Evolutionary conservation across 2,797 vertebrate species (phyloP).

Genomic region (Chloroceryle amazona): DNA sequence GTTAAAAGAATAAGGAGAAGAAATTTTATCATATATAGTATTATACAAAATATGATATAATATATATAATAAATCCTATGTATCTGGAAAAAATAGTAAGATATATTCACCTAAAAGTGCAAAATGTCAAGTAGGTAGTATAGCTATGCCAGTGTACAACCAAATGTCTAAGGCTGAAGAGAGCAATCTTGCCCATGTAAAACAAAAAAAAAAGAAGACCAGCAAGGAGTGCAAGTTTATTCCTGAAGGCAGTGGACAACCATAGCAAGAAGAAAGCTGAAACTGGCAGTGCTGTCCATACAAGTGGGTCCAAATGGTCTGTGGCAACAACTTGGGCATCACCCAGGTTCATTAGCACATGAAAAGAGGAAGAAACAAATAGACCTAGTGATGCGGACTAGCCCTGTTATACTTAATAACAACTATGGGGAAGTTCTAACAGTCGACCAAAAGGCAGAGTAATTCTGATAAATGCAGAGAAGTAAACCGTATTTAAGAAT

Average conservation of each 20-base stretch:
- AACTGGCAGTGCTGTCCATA: neutral
- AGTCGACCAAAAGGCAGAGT: neutral
- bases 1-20: neutral
- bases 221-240: neutral
- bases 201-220: neutral
- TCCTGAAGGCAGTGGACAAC: neutral
- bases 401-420: neutral
- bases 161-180: neutral
- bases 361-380: neutral
- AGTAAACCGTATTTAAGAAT: neutral
- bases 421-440: neutral
- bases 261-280: neutral
- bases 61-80: neutral
- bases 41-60: neutral
- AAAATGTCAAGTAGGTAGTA: neutral
- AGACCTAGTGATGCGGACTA: neutral
- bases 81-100: neutral
- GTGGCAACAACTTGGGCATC: accelerated
- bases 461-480: neutral
- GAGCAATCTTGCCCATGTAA: neutral
- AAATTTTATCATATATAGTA: neutral
- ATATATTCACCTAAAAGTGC: neutral
- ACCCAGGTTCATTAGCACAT: neutral
- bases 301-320: neutral
- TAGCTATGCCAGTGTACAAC: neutral